A percentile compares a stretch with the other conserved stretches of the same genome.
Conservation (phyloP, 2,797 vertebrate species). For the Pseudochirops cupreus region DNA sequence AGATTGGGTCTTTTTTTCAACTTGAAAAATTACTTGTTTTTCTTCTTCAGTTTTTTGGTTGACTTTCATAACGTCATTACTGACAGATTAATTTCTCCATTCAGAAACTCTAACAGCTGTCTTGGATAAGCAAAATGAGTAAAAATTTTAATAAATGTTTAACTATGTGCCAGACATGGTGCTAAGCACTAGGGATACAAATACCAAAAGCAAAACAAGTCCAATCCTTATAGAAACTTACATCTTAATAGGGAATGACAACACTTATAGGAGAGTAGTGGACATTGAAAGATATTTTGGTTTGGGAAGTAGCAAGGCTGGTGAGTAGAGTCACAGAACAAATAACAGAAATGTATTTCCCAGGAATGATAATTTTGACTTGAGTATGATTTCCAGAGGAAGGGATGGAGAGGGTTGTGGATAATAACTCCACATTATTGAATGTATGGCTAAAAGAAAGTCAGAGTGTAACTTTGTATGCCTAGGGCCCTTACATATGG, state of each 20-base stretch:
- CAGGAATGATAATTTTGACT: background rate
- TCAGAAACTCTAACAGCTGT: slow-evolving; percentile 20
- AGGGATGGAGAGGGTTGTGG: background rate
- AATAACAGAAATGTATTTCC: background rate
- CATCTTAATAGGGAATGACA: background rate
- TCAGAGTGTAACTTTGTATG: background rate
- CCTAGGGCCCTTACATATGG: background rate
- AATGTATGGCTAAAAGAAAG: background rate
- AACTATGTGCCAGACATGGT: background rate
- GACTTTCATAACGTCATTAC: background rate
- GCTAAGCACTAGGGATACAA: background rate
- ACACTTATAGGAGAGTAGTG: background rate
- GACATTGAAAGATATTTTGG: background rate
- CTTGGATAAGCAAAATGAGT: slow-evolving; percentile 36
- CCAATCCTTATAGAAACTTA: background rate
- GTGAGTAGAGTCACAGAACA: background rate
- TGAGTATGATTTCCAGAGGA: background rate
- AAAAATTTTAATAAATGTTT: background rate
- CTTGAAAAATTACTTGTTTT: background rate
- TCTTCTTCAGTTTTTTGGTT: background rate
- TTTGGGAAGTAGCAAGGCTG: background rate
- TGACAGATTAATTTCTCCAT: slow-evolving; percentile 12
- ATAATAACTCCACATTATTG: background rate
- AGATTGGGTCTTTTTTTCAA: background rate
- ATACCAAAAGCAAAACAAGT: background rate